Conservation (phyloP, 2,888 invertebrate genomes). For the Plebejus anna region DNA sequence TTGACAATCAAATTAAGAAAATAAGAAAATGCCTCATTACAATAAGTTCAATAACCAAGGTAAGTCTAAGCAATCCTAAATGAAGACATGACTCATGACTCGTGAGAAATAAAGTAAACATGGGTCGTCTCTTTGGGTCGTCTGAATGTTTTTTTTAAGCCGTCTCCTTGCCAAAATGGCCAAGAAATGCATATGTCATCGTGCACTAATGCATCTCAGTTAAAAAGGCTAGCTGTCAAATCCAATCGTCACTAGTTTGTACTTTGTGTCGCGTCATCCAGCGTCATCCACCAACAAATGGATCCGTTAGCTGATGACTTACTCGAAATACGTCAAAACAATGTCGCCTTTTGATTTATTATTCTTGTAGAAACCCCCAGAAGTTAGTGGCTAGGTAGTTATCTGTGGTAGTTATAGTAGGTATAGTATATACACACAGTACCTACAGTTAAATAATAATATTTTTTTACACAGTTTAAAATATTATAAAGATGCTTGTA, state of each 20-base stretch:
- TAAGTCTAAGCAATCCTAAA: background rate
- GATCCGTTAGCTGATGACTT: constrained; percentile 38
- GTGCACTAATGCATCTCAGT: constrained; percentile 39
- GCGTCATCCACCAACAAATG: constrained; percentile 44
- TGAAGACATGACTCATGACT: background rate
- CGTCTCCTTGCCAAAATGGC: constrained; percentile 32
- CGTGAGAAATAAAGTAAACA: constrained; percentile 22
- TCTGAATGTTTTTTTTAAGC: constrained; percentile 15
- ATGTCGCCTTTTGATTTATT: constrained; percentile 27
- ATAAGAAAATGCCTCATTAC: too few species aligned
- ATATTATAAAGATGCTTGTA: too few species aligned
- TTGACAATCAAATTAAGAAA: too few species aligned
- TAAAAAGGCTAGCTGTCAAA: constrained; percentile 34
- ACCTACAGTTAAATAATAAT: background rate
- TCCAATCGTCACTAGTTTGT: constrained; percentile 31
- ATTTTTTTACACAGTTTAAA: background rate
- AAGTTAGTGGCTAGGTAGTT: background rate
- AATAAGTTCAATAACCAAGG: background rate
- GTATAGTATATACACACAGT: too few species aligned
- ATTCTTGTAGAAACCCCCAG: constrained; percentile 5
- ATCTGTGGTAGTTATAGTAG: too few species aligned
- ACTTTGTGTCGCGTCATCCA: constrained; percentile 31
- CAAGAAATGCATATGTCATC: constrained; percentile 30
- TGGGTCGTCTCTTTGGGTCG: constrained; percentile 15
- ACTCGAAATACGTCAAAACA: constrained; percentile 44